Conservation (phyloP, 2,888 invertebrate species). For the Hecatera dysodea region DNA sequence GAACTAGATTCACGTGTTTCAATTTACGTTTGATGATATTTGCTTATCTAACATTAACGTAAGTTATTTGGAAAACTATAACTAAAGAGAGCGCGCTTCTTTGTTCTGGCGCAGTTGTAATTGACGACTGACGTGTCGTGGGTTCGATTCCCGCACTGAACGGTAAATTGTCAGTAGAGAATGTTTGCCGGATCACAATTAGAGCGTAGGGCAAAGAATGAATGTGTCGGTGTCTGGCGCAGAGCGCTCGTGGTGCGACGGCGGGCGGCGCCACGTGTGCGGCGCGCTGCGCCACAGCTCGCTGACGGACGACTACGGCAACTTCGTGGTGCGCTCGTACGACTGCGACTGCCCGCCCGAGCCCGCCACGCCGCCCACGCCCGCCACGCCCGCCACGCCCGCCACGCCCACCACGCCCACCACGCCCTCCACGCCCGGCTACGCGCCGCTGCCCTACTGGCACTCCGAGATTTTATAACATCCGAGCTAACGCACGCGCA, state of each 20-base stretch:
- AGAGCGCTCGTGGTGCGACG: conserved; percentile 84
- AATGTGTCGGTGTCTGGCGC: no score
- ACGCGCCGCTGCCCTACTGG: conserved; percentile 70
- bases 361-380: conserved; percentile 32
- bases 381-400: conserved; percentile 40
- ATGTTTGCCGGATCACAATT: no score
- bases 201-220: no score
- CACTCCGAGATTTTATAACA: conserved; percentile 75
- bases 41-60: no score
- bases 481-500: conserved; percentile 25
- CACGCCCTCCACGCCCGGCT: conserved; percentile 32
- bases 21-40: no score
- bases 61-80: no score
- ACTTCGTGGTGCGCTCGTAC: conserved; percentile 85
- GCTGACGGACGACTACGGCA: conserved; percentile 90
- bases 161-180: no score
- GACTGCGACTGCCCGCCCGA: conserved; percentile 85
- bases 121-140: no score
- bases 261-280: conserved; percentile 84
- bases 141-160: no score
- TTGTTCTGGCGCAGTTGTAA: no score
- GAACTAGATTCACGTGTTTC: no score
- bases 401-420: conserved; percentile 35
- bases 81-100: no score
- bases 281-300: conserved; percentile 84